Conservation (phyloP, 2,797 vertebrate genomes). For the Sebastes nivosus region DNA sequence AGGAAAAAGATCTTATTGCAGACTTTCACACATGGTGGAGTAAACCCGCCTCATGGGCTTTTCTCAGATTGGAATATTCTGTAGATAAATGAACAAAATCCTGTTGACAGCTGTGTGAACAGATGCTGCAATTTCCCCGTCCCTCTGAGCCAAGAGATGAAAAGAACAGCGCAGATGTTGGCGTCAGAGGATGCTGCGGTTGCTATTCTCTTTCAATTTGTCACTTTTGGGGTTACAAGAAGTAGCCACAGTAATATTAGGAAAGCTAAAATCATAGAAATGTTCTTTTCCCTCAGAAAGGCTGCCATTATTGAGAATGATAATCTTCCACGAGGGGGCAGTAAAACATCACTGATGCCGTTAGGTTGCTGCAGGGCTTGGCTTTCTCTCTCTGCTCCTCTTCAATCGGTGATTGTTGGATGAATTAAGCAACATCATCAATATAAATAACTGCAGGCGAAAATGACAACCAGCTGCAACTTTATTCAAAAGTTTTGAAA, state of each 20-base stretch:
- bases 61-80: neutral
- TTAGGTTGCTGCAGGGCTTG: neutral
- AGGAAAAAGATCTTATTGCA: neutral
- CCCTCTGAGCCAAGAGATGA: constrained; percentile 28
- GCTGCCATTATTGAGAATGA: neutral
- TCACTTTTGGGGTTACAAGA: neutral
- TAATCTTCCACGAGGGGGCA: constrained; percentile 61
- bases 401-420: neutral
- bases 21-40: neutral
- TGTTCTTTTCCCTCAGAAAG: neutral
- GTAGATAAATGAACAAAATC: constrained; percentile 29
- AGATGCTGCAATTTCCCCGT: constrained; percentile 41
- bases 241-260: neutral
- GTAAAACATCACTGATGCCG: constrained; percentile 6
- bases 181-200: constrained; percentile 1
- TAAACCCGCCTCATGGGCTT: neutral
- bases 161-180: constrained; percentile 34
- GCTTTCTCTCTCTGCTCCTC: neutral
- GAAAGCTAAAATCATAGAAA: neutral
- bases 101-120: constrained; percentile 41
- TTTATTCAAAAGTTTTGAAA: constrained; percentile 85
- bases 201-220: neutral
- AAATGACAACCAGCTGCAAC: constrained; percentile 78
- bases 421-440: constrained; percentile 10
- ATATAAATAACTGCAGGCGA: constrained; percentile 54